Base-by-base conservation (phyloP, 64 coral and sea anemone genomes). In the Pocillopora damicornis region DNA sequence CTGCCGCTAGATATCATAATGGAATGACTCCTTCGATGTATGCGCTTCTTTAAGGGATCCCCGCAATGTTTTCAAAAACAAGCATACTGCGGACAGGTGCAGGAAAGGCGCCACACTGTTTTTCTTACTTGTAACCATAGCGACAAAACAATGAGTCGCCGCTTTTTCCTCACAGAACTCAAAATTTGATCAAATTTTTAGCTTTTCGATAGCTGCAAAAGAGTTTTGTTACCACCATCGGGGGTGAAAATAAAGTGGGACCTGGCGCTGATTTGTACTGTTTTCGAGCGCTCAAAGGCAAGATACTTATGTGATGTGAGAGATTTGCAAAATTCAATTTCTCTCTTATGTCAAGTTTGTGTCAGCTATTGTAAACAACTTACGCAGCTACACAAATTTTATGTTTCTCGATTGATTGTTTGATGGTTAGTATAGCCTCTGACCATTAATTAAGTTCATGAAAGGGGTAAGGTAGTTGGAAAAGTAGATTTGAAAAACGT, bases 1-100 rank as follows among this genome's bases (percentile, higher is more conserved):
- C 37, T 73, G 17, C 63, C 58, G 22, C 37, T 15, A 37, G 72
- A 65, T 57, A 58, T 85, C 14, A 85, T 85, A 58, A 58, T 58
- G 26, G 81, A 20, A 18, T 42, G 23, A 56, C 64, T 58, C 65
- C 4, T 14, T 85, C 63, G 37, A 65, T 65, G 69, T 85, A 85
- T 63, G 81, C 65, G 37, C 3, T 22, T 56, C 65, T 42, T 72
- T 85, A 58, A 63, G 11, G 58, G 37, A 12, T 73, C 63, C 11
- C 63, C 42, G 15, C 37, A 35, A 72, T 85, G 81, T 73, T 85
- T 63, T 85, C 10, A 56, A 71, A 72, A 85, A 73, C 81, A 72
- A 58, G n/a, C 34, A 26, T 11, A 5, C 61, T 7, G 18, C 36
- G 20, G 68, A 85, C 81, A 85, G 81, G 62, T 85, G 81, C 81